These are phyloP conservation scores for Stenoptilia bipunctidactyla DNA, from an alignment of 2,888 invertebrate species.

Conservation along the genomic window DNA sequence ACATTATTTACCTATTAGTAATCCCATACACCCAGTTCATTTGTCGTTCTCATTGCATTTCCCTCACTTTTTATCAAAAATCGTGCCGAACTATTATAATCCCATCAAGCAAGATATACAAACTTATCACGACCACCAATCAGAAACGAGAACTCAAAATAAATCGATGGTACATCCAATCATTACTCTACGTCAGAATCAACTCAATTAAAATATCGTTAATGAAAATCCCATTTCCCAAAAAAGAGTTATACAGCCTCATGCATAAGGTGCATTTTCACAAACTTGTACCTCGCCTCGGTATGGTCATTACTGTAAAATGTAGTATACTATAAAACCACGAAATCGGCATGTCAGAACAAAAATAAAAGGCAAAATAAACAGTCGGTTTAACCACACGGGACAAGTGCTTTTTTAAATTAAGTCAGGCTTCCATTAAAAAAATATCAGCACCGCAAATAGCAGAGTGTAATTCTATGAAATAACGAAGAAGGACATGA, in stretches of 20 bases:
- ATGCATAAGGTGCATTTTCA: constrained; percentile 32
- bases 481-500: too few relatives aligned
- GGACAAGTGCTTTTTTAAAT: constrained; percentile 33
- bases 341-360: constrained; percentile 67
- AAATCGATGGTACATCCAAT: constrained; percentile 71
- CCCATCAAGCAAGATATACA: constrained; percentile 36
- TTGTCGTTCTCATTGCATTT: too few relatives aligned
- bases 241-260: constrained; percentile 35
- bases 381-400: constrained; percentile 48
- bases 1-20: too few relatives aligned
- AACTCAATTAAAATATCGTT: constrained; percentile 72
- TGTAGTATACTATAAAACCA: constrained; percentile 64
- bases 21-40: too few relatives aligned
- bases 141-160: constrained; percentile 68
- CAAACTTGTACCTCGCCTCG: constrained; percentile 34
- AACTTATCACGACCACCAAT: constrained; percentile 68
- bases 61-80: too few relatives aligned
- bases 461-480: too few relatives aligned
- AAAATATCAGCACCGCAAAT: constrained; percentile 29
- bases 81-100: constrained; percentile 45
- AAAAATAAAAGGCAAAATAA: constrained; percentile 64
- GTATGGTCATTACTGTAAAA: constrained; percentile 66
- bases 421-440: constrained; percentile 46
- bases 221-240: constrained; percentile 40
- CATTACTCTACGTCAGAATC: constrained; percentile 69